phyloP scores from a whole-genome alignment of 1,140 invertebrate genomes.

The Psix sp. region DNA sequence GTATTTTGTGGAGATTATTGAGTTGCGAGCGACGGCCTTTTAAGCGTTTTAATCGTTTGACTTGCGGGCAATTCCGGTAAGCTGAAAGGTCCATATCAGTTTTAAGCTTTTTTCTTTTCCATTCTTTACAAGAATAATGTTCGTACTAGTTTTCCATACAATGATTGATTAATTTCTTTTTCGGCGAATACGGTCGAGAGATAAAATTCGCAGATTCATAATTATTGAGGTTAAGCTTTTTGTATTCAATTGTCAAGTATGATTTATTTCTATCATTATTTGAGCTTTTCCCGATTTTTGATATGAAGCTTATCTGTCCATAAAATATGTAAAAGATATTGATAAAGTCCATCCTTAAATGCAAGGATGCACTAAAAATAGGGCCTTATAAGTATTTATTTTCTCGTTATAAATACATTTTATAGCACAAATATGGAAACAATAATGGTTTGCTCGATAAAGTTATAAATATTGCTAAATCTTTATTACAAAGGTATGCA shows the following conservation, averaged over 20 bases:
- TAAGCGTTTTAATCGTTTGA: slow-evolving; percentile 23
- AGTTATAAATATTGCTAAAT: too few relatives aligned
- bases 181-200: neutral
- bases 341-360: too few relatives aligned
- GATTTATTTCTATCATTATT: too few relatives aligned
- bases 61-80: slow-evolving; percentile 12
- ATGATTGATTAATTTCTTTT: slow-evolving; percentile 8
- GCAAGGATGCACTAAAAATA: too few relatives aligned
- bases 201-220: neutral
- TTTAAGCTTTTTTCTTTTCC: slow-evolving; percentile 3
- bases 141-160: neutral
- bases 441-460: too few relatives aligned
- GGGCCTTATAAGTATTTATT: too few relatives aligned
- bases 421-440: too few relatives aligned
- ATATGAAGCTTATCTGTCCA: too few relatives aligned
- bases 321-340: too few relatives aligned
- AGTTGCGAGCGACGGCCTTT: slow-evolving; percentile 3
- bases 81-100: neutral
- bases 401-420: too few relatives aligned
- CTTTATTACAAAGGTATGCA: too few relatives aligned
- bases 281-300: too few relatives aligned
- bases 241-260: neutral
- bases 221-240: neutral
- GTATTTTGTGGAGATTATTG: slow-evolving; percentile 15
- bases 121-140: neutral